These are phyloP conservation scores for Prorops nasuta DNA, from an alignment of 1,140 invertebrate species.

Conservation along the genomic window DNA sequence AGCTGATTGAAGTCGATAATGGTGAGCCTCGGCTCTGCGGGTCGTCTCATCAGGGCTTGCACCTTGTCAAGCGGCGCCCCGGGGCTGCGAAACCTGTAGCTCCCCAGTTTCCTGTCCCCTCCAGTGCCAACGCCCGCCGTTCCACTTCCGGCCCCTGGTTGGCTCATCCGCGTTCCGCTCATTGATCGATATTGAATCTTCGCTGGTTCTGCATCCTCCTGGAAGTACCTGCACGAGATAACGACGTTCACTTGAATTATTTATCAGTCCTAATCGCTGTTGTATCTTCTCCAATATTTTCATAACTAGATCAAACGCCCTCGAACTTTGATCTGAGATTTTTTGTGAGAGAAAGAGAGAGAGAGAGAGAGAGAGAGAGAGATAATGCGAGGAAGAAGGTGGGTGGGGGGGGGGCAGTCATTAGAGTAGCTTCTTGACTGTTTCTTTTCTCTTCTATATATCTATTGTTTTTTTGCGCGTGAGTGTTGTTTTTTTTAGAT, in stretches of 20 bases:
- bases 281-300: no score
- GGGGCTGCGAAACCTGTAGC: constrained; percentile 52
- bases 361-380: constrained; percentile 33
- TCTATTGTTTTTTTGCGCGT: no score
- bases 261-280: no score
- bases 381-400: background rate
- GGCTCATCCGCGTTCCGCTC: constrained; percentile 44
- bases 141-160: constrained; percentile 29
- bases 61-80: constrained; percentile 36
- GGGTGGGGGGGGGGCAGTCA: no score
- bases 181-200: constrained; percentile 45
- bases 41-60: constrained; percentile 18
- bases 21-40: constrained; percentile 61
- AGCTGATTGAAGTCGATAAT: constrained; percentile 74
- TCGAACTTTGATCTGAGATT: no score
- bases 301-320: no score
- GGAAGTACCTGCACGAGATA: constrained; percentile 38
- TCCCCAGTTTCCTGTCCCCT: constrained; percentile 42
- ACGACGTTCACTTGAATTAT: background rate
- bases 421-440: no score
- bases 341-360: background rate
- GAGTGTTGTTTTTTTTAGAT: no score
- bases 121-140: constrained; percentile 26
- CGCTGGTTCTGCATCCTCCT: constrained; percentile 28
- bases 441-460: no score